phyloP scores from a whole-genome alignment of 1,140 invertebrate species.

The Drosophila aff. region DNA sequence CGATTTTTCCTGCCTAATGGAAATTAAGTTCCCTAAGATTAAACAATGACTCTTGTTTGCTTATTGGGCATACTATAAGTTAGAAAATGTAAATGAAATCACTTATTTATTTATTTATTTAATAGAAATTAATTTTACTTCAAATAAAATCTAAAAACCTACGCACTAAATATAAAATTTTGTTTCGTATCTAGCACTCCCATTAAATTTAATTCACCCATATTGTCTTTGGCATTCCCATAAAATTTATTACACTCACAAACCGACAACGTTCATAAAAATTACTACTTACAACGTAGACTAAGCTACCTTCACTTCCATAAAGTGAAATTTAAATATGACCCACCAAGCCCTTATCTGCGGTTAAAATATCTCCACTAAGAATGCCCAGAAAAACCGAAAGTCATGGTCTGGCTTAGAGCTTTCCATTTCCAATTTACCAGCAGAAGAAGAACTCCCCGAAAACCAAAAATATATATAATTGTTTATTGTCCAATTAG shows the following conservation, averaged over 20 bases:
- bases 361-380: constrained; percentile 15
- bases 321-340: constrained; percentile 44
- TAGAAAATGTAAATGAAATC: not conserved
- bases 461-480: constrained; percentile 45
- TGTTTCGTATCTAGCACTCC: not conserved
- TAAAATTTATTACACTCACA: constrained; percentile 4
- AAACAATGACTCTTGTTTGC: not conserved
- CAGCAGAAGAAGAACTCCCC: constrained; percentile 33
- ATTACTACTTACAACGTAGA: constrained; percentile 3
- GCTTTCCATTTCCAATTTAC: constrained; percentile 66
- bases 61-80: not conserved
- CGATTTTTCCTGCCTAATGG: not conserved
- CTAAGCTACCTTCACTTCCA: constrained; percentile 19
- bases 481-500: constrained; percentile 53
- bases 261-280: not conserved
- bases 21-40: not conserved
- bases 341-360: constrained; percentile 16
- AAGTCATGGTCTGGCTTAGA: constrained; percentile 41
- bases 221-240: not conserved
- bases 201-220: not conserved
- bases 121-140: not conserved
- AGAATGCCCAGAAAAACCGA: constrained; percentile 54
- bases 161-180: not conserved
- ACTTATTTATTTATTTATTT: not conserved
- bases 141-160: not conserved